A percentile compares a stretch with the other conserved stretches of the same genome.
These are phyloP conservation scores for Laterallus jamaicensis DNA, from an alignment of 2,113 vertebrate species.

Conservation along the genomic window DNA sequence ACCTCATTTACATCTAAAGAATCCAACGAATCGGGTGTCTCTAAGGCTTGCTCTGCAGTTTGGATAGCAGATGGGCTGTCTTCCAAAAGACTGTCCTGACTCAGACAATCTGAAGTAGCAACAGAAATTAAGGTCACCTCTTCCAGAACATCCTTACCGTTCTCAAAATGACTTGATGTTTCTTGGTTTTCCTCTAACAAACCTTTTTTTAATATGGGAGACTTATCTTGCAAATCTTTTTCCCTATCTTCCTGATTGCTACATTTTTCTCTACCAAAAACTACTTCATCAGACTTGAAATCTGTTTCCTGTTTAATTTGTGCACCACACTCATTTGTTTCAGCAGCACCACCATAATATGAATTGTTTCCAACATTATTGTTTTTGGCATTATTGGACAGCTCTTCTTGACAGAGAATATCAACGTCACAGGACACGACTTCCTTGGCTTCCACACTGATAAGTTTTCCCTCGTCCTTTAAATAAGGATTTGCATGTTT, in stretches of 20 bases:
- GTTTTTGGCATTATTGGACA: conserved; percentile 77
- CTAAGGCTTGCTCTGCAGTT: conserved; percentile 76
- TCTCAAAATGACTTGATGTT: not conserved
- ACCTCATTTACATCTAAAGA: conserved; percentile 86
- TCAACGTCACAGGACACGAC: conserved; percentile 69
- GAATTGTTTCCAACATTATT: conserved; percentile 29
- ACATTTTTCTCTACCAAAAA: not conserved
- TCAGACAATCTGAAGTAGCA: conserved; percentile 84
- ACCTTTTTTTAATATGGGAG: not conserved
- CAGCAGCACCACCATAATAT: not conserved
- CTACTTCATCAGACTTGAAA: not conserved
- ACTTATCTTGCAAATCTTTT: not conserved
- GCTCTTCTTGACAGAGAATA: conserved; percentile 51
- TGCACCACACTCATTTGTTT: not conserved
- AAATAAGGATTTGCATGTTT: conserved; percentile 25
- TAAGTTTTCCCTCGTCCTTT: conserved; percentile 57
- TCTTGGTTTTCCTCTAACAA: not conserved
- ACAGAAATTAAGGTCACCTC: conserved; percentile 69
- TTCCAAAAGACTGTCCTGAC: conserved; percentile 91
- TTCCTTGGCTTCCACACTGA: conserved; percentile 52
- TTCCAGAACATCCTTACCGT: not conserved
- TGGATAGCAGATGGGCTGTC: conserved; percentile 81
- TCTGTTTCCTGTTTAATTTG: not conserved
- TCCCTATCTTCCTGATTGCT: not conserved
- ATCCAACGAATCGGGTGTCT: conserved; percentile 92